Base-by-base conservation (phyloP, 2,888 invertebrate species). In the Odontothrips loti region DNA sequence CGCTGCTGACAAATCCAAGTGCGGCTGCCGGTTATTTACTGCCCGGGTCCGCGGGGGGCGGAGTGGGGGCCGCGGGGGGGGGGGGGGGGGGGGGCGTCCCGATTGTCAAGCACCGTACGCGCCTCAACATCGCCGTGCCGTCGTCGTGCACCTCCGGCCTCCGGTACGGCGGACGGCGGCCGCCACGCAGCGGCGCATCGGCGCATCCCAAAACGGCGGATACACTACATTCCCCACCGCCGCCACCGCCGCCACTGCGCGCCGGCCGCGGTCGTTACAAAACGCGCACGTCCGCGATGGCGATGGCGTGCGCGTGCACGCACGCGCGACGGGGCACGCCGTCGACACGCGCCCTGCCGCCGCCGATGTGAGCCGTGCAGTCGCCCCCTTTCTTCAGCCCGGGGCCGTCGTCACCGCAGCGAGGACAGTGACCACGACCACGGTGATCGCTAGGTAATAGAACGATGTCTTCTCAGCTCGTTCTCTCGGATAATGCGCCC, bases 221-320 rank as follows among this genome's bases (percentile, higher is more conserved):
- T 79, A 80, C 81, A 81, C 81, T 82, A 81, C 82, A 81, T 80
- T 82, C 83, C 81, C 81, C 81, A 79, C 79, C 79, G 80, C 81
- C 82, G 10, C 82, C 79, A n/a, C 81, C n/a, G 23, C 17, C 78
- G 0, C 68, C 79, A 20, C 63, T 3, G 27, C 79, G n/a, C 23
- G 15, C 20, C 2, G 68, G 20, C 47, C 47, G 20, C 43, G 80
- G 51, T 63, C 47, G 75, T 63, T 63, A 80, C 20, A 47, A 75
- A 47, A 47, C 43, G 63, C 8, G 48, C 51, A 29, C 34, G 34
- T 43, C 34, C 34, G 34, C 34, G 34, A 43, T 43, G 34, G 34
- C 34, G 34, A n/a, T n/a, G 58, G 3, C 51, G 51, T 15, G 58
- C 58, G 58, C 58, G 58, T 17, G 58, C 34, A 43, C 34, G 34